A percentile compares a stretch with the other conserved stretches of the same genome.
Conservation (phyloP, 2,113 vertebrate species). For the Nothocercus nigrocapillus region DNA sequence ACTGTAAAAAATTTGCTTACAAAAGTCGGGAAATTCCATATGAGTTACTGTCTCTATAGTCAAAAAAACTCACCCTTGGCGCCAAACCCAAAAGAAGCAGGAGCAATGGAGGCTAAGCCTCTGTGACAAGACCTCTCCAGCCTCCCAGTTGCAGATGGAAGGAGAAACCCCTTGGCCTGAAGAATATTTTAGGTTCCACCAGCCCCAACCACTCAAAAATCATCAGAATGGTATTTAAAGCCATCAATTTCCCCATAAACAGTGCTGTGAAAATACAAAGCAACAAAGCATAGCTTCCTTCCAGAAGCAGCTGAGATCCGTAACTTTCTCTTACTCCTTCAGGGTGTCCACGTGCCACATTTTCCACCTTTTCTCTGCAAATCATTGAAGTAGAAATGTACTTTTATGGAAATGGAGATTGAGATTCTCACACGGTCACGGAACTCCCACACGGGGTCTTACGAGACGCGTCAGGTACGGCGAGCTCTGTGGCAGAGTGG, state of each 20-base stretch:
- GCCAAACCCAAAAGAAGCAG: not conserved
- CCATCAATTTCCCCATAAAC: not conserved
- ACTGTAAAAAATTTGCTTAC: slow-evolving; percentile 9
- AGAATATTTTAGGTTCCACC: not conserved
- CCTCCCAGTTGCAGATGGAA: too few species aligned
- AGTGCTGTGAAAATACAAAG: not conserved
- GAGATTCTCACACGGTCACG: not conserved
- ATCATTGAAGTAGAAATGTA: not conserved
- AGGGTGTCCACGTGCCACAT: not conserved
- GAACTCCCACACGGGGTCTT: not conserved
- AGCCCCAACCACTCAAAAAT: not conserved
- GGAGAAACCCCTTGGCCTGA: not conserved
- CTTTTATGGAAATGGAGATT: not conserved
- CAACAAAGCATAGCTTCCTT: not conserved
- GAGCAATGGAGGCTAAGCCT: not conserved
- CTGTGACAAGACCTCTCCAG: rapidly evolving
- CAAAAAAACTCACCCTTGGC: not conserved
- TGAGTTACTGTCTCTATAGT: not conserved
- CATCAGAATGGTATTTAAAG: not conserved
- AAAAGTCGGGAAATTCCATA: slow-evolving; percentile 22
- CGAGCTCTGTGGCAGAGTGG: not conserved
- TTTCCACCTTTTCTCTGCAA: not conserved
- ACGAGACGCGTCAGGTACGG: not conserved
- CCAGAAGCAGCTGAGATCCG: not conserved
- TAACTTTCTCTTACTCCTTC: not conserved